Base-by-base conservation (phyloP, 2,113 vertebrate genomes). In the Tetraodon nigroviridis region DNA sequence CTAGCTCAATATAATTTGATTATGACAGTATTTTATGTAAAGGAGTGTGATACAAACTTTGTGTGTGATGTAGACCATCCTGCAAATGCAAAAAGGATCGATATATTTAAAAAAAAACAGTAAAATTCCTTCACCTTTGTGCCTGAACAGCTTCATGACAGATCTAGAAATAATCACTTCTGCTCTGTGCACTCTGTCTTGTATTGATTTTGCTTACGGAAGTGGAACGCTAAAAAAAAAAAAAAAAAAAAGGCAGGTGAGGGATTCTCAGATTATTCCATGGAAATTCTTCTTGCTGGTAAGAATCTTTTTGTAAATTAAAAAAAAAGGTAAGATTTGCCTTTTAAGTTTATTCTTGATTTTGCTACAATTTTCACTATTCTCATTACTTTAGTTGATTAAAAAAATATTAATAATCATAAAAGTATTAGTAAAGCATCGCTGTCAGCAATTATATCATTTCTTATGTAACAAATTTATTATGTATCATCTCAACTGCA, bases 81-180 rank as follows among this genome's bases (percentile, higher is more conserved):
- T 69, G 69, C 37, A 69, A 71, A 56, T 37, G 24, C 53, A 2
- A 70, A 67, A 54, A 1, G 7, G 55, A 64, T 68, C 59, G 48
- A 76, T 76, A 73, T 64, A 74, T 77, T 78, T 71, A 80, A 76
- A 83, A 76, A 76, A 71, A 64, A 75, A 70, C 59, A 64, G 81
- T 66, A 81, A 79, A 76, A 77, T 77, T 74, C 74, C 83, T 82
- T 82, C 69, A 71, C 82, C 77, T 86, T 83, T 82, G 74, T 81
- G 84, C 81, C 72, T 82, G 77, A 86, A 69, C 75, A 75, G 83
- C 69, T 84, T 85, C 68, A 55, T 83, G 86, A 84, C 84, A 85
- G 76, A 86, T 80, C 71, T 74, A 85, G 76, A 77, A 86, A 85
- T 86, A 86, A 88, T 86, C 81, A 84, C 82, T 76, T 47, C 58